phyloP scores from a whole-genome alignment of 1,140 invertebrate genomes.

The Drosophila nigromelanica region DNA sequence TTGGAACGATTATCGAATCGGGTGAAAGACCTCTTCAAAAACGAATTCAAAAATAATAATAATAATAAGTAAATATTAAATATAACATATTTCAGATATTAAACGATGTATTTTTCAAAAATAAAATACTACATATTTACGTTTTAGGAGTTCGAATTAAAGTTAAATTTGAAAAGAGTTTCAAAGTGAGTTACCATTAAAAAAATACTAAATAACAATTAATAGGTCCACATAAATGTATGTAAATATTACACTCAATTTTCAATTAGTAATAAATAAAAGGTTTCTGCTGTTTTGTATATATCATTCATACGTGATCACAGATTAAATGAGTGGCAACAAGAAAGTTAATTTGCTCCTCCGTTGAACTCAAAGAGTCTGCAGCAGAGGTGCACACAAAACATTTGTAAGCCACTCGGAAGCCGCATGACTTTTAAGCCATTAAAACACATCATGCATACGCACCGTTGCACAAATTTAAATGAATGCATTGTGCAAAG shows the following conservation, averaged over 20 bases:
- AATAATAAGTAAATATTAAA: too few species aligned
- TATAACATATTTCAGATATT: too few species aligned
- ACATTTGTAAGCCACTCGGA: conserved; percentile 19
- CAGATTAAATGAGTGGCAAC: neutral
- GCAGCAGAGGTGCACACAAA: conserved; percentile 26
- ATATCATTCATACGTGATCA: neutral
- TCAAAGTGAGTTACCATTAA: too few species aligned
- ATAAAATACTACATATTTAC: too few species aligned
- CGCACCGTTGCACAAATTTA: conserved; percentile 50
- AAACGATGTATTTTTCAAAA: too few species aligned
- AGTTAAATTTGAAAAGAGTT: too few species aligned
- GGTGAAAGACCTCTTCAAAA: too few species aligned
- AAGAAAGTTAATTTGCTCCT: conserved; percentile 18
- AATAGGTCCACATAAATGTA: too few species aligned
- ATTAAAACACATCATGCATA: conserved; percentile 52
- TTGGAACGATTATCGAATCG: too few species aligned
- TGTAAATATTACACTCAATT: neutral
- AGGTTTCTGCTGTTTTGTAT: neutral
- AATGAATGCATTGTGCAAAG: conserved; percentile 40
- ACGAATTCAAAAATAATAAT: too few species aligned
- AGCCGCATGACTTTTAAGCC: conserved; percentile 32
- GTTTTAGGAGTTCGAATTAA: too few species aligned
- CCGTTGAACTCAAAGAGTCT: neutral
- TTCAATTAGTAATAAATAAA: neutral
- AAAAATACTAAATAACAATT: too few species aligned